Conservation (phyloP, 2,888 invertebrate genomes). For the Drosophila recens region DNA sequence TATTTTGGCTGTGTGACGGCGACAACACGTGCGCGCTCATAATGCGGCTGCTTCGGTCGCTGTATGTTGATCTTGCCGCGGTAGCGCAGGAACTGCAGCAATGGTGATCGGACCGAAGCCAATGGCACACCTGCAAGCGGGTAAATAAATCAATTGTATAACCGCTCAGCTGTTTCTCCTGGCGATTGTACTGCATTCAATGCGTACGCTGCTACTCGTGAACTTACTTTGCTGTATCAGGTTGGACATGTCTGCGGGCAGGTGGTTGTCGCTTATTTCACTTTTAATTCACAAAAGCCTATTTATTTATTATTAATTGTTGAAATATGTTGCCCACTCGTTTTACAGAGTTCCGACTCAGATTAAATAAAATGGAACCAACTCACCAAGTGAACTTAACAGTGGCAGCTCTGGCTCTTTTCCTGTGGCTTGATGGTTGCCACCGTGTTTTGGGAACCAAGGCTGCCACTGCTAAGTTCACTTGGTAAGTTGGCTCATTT, state of each 20-base stretch:
- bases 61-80: constrained; percentile 92
- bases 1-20: constrained; percentile 89
- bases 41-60: constrained; percentile 90
- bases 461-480: no score
- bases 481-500: no score
- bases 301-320: constrained; percentile 6
- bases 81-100: constrained; percentile 88
- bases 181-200: not conserved
- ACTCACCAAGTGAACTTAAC: no score
- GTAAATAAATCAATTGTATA: constrained; percentile 52
- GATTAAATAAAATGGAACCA: no score
- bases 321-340: not conserved
- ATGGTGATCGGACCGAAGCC: constrained; percentile 74
- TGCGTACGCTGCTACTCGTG: not conserved
- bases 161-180: constrained; percentile 23
- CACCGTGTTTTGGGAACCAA: no score
- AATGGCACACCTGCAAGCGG: constrained; percentile 53
- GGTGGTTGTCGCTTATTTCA: not conserved
- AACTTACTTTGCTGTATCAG: constrained; percentile 53
- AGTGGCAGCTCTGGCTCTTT: no score
- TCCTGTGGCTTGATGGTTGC: no score
- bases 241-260: constrained; percentile 41
- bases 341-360: no score
- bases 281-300: constrained; percentile 15
- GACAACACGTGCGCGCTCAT: constrained; percentile 88